Conservation (phyloP, 2,113 vertebrate genomes). For the Stegastes partitus region DNA sequence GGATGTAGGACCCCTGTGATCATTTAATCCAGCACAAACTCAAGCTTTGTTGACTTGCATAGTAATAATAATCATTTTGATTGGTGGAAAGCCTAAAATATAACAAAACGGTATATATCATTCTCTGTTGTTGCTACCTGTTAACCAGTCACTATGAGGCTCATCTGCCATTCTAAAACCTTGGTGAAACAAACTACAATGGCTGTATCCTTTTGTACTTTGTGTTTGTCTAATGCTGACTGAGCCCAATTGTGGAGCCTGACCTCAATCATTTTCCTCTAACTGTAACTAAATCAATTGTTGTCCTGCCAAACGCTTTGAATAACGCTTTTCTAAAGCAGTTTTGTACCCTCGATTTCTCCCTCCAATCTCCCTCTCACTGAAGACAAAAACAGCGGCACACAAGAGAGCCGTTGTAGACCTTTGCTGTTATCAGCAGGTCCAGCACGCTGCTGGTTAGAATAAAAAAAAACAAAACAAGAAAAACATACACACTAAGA, state of each 20-base stretch:
- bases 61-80: not conserved
- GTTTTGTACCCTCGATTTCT: not conserved
- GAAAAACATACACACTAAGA: not conserved
- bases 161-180: not conserved
- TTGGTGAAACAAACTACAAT: not conserved
- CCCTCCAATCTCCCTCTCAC: conserved; percentile 17
- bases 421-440: conserved; percentile 17
- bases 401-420: conserved; percentile 33
- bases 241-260: not conserved
- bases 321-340: conserved; percentile 34
- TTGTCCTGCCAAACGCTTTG: conserved; percentile 49
- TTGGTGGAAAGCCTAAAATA: not conserved
- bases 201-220: not conserved
- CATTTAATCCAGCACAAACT: not conserved
- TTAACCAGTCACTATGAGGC: not conserved
- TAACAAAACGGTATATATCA: not conserved
- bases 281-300: conserved; percentile 51
- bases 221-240: not conserved
- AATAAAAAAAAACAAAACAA: not conserved
- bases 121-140: not conserved
- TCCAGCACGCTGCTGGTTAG: not conserved
- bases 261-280: conserved; percentile 43
- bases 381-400: conserved; percentile 20
- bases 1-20: too few species aligned
- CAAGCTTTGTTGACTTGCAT: not conserved